Evolutionary conservation across 2,797 vertebrate genomes (phyloP).

Genomic region (Chlorospingus semifuscus): DNA sequence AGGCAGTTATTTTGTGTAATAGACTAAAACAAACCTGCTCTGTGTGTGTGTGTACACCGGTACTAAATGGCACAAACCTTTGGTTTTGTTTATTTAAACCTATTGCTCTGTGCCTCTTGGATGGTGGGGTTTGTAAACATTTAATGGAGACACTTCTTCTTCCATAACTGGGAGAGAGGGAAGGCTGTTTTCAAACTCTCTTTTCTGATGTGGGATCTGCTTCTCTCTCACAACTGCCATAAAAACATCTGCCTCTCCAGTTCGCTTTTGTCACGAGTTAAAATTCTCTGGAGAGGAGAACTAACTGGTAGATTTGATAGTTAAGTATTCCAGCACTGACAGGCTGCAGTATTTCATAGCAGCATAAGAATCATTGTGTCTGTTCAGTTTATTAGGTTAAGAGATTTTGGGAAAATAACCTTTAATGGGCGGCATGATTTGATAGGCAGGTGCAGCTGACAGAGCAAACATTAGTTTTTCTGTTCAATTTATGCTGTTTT

Average conservation of each 20-base stretch:
- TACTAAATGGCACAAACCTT: neutral
- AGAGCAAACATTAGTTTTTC: conserved; percentile 3
- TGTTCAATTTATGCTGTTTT: conserved; percentile 1
- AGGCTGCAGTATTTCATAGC: conserved; percentile 20
- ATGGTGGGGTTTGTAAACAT: neutral
- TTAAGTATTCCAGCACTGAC: conserved; percentile 2
- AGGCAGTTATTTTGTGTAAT: conserved; percentile 55
- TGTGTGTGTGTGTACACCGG: neutral
- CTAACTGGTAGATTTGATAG: conserved; percentile 18
- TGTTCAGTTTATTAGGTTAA: conserved; percentile 9
- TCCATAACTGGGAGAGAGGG: neutral
- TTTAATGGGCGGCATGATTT: conserved; percentile 19
- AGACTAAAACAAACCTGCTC: conserved; percentile 50
- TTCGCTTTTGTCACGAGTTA: conserved; percentile 15
- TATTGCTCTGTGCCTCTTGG: conserved; percentile 7
- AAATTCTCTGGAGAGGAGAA: conserved; percentile 18
- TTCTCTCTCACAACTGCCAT: neutral
- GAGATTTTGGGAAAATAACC: conserved; percentile 32
- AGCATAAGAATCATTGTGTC: neutral
- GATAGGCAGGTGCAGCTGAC: conserved; percentile 36
- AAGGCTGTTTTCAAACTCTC: neutral
- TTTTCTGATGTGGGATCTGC: neutral
- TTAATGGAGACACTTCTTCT: neutral
- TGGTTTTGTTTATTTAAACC: conserved; percentile 25
- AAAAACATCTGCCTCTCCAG: conserved; percentile 36